Percentiles rank a stretch among this genome's conserved stretches.
These are phyloP conservation scores for Stegostoma tigrinum DNA, from an alignment of 2,113 vertebrate species.

Conservation along the genomic window DNA sequence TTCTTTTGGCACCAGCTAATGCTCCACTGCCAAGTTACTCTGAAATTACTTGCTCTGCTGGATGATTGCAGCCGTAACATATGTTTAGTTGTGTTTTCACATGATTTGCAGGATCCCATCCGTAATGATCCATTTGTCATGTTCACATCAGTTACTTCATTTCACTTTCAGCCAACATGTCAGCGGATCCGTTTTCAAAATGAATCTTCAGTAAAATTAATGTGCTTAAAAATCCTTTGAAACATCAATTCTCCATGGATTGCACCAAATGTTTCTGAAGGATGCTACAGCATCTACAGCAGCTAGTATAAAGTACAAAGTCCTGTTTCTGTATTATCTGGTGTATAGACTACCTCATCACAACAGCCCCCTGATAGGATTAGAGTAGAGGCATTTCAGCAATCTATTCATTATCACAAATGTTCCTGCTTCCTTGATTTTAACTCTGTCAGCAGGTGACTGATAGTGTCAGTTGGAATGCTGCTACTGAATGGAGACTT, in stretches of 20 bases:
- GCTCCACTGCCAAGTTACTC: neutral
- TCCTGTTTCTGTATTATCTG: neutral
- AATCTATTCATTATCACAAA: neutral
- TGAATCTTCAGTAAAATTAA: neutral
- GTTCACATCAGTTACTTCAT: neutral
- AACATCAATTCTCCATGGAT: neutral
- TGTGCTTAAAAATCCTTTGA: neutral
- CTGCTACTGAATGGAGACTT: no score
- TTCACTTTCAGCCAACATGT: neutral
- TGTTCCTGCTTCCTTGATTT: neutral
- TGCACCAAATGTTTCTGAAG: neutral
- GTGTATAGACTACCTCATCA: neutral
- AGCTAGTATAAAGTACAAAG: neutral
- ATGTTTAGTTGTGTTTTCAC: conserved; percentile 15
- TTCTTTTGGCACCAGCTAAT: neutral
- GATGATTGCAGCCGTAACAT: neutral
- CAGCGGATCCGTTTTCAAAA: neutral
- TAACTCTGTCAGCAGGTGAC: neutral
- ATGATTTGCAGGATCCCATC: neutral
- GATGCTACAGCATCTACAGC: neutral
- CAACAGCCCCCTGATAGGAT: neutral
- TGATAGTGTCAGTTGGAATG: neutral
- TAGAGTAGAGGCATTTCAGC: neutral
- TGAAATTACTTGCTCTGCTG: neutral
- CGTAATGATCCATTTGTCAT: neutral